Conservation (phyloP, 2,797 vertebrate species). For the Clarias fuscus region DNA sequence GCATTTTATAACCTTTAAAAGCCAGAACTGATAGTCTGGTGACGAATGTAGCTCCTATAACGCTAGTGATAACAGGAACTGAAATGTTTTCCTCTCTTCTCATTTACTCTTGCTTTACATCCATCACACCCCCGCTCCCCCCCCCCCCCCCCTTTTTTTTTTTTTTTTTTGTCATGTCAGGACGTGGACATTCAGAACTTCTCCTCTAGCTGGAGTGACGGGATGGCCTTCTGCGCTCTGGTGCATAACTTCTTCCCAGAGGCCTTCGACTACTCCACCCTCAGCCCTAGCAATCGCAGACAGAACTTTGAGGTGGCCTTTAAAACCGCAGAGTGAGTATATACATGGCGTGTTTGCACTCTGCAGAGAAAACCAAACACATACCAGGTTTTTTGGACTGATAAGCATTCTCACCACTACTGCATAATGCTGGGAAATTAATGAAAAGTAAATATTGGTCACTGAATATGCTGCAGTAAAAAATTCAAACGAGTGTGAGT, state of each 20-base stretch:
- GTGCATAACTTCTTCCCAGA: slow-evolving; percentile 98
- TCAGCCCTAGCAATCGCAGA: slow-evolving; percentile 89
- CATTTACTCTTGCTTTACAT: neutral
- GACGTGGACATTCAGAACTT: slow-evolving; percentile 98
- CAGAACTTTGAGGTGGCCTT: slow-evolving; percentile 97
- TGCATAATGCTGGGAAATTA: neutral
- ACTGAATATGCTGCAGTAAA: neutral
- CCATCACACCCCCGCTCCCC: no score
- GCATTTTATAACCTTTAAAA: neutral
- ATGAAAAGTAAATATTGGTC: neutral
- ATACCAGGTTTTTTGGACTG: neutral
- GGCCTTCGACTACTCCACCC: slow-evolving; percentile 88
- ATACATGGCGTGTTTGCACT: neutral
- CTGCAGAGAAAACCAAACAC: neutral
- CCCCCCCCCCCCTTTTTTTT: neutral
- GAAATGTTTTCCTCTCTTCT: neutral
- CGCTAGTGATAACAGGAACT: neutral
- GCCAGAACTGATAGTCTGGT: neutral
- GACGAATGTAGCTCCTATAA: neutral
- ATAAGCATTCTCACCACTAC: neutral
- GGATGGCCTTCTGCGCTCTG: slow-evolving; percentile 97
- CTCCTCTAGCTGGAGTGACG: slow-evolving; percentile 96
- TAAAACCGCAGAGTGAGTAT: slow-evolving; percentile 90
- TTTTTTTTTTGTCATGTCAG: slow-evolving; percentile 63
- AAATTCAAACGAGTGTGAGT: neutral